These are phyloP conservation scores for Micrastur ruficollis DNA, from an alignment of 2,797 vertebrate species.

Conservation along the genomic window DNA sequence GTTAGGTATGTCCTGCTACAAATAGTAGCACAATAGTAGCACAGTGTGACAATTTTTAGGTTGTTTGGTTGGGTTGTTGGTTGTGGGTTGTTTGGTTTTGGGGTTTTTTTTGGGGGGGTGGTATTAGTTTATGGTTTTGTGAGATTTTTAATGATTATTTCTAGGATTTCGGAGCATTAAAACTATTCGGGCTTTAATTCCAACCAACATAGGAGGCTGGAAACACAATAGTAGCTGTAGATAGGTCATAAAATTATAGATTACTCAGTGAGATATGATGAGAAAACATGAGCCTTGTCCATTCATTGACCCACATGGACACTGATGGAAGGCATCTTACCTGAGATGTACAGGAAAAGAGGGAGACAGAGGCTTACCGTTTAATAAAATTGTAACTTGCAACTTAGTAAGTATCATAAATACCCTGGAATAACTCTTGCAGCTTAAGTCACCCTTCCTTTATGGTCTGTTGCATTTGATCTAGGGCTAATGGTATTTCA, in stretches of 20 bases:
- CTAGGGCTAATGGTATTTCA: neutral
- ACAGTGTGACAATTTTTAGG: neutral
- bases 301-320: neutral
- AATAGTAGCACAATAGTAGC: neutral
- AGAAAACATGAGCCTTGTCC: neutral
- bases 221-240: neutral
- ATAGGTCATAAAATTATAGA: neutral
- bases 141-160: neutral
- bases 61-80: neutral
- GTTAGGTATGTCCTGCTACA: neutral
- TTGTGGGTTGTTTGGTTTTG: too few species aligned
- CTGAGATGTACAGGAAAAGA: neutral
- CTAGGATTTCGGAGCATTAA: neutral
- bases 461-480: neutral
- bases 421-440: neutral
- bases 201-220: neutral
- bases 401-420: neutral
- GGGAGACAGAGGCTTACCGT: neutral
- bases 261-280: neutral
- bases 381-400: neutral
- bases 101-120: too few species aligned
- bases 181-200: neutral
- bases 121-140: too few species aligned
- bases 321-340: neutral
- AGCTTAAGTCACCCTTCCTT: neutral